Conservation (phyloP, 2,113 vertebrate species). For the Galeopterus variegatus region DNA sequence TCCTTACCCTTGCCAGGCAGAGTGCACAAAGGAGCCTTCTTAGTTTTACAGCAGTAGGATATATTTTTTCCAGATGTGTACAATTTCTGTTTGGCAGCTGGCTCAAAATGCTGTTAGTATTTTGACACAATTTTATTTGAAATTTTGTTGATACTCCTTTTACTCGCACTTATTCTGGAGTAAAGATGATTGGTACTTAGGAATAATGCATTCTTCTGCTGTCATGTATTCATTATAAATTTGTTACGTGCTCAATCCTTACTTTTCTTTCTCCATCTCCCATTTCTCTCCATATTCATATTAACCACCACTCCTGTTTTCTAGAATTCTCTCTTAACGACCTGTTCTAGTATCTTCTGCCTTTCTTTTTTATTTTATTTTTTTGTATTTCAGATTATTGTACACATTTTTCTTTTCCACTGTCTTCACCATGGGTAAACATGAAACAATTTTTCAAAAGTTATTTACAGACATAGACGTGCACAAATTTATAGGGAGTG, state of each 20-base stretch:
- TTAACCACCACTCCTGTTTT: background rate
- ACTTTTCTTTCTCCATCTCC: background rate
- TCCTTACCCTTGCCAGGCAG: no score
- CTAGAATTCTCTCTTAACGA: background rate
- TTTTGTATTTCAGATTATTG: background rate
- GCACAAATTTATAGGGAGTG: background rate
- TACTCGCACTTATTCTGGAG: background rate
- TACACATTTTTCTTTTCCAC: background rate
- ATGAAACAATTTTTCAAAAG: slow-evolving; percentile 23
- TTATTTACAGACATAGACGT: background rate
- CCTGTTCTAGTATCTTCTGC: background rate
- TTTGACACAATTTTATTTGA: background rate
- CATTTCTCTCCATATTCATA: background rate
- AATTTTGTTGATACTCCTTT: background rate
- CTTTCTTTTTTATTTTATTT: background rate
- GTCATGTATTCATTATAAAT: background rate
- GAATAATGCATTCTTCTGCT: background rate
- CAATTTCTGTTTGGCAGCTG: background rate
- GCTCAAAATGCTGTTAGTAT: background rate
- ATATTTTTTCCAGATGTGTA: background rate
- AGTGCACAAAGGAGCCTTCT: background rate
- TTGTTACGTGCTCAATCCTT: background rate
- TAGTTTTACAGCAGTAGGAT: background rate
- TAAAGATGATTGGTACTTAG: background rate
- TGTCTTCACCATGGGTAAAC: background rate